A percentile compares a stretch with the other conserved stretches of the same genome.
Conservation (phyloP, 2,888 invertebrate species). For the Tipula vernalis region DNA sequence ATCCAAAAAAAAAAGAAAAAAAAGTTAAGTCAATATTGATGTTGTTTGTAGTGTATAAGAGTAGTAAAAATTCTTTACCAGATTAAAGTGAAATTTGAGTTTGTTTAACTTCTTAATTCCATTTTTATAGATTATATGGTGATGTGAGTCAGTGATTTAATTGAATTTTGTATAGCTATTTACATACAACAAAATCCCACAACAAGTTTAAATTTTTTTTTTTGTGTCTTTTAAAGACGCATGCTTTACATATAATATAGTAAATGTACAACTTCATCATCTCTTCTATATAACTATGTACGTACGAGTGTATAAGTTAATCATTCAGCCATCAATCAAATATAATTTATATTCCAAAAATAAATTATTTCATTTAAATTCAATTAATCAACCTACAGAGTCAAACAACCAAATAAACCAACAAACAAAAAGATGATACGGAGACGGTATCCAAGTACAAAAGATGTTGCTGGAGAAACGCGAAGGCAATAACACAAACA, state of each 20-base stretch:
- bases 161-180: background rate
- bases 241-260: background rate
- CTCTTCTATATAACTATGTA: too few species aligned
- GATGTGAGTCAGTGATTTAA: background rate
- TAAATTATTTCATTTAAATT: constrained; percentile 4
- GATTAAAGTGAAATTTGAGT: background rate
- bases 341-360: background rate
- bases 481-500: background rate
- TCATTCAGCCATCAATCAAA: background rate
- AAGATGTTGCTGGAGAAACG: background rate
- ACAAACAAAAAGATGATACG: background rate
- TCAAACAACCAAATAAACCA: background rate
- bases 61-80: background rate
- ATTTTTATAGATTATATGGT: background rate
- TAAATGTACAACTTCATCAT: background rate
- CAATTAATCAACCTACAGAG: background rate
- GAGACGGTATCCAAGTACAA: background rate
- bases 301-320: background rate
- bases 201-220: background rate
- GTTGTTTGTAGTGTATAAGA: background rate
- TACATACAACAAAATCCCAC: background rate
- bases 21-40: background rate
- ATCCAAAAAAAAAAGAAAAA: background rate
- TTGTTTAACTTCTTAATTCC: background rate
- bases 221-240: background rate